These are phyloP conservation scores for Sitophilus oryzae DNA, from an alignment of 1,140 invertebrate species.

Conservation along the genomic window DNA sequence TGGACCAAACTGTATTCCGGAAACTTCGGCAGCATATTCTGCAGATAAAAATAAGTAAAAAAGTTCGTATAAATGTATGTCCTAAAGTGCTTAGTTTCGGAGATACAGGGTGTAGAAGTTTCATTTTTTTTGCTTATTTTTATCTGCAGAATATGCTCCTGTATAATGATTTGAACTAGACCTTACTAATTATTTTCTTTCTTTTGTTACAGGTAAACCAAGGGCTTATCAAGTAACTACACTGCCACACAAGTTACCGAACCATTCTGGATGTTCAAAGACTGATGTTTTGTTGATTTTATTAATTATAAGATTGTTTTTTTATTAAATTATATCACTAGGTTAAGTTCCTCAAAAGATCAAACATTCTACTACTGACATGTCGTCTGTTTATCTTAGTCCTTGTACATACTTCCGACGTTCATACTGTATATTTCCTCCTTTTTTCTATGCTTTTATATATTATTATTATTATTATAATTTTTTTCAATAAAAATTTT, in stretches of 20 bases:
- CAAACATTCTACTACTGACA: conserved; percentile 15
- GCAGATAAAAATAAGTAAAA: too few relatives aligned
- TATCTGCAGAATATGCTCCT: too few relatives aligned
- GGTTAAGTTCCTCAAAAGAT: conserved; percentile 39
- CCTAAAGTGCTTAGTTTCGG: too few relatives aligned
- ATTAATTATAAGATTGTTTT: conserved; percentile 41
- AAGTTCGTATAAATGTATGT: too few relatives aligned
- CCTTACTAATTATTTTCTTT: conserved; percentile 15
- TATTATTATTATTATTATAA: conserved; percentile 18
- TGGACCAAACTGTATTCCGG: too few relatives aligned
- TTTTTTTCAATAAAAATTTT: conserved; percentile 18
- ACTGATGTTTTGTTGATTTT: conserved; percentile 45
- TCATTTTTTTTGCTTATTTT: too few relatives aligned
- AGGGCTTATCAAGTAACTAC: conserved; percentile 26
- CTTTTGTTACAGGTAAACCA: conserved; percentile 36
- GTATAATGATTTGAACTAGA: not conserved
- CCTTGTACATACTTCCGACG: conserved; percentile 14
- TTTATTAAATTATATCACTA: conserved; percentile 43
- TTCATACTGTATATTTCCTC: conserved; percentile 1
- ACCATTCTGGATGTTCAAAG: conserved; percentile 40
- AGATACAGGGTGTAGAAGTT: too few relatives aligned
- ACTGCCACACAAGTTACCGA: conserved; percentile 44
- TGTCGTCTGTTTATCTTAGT: conserved; percentile 13
- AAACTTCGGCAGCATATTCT: too few relatives aligned
- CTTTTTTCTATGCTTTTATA: conserved; percentile 19